phyloP scores from a whole-genome alignment of 2,888 invertebrate species.

The Drosophila longiperda region DNA sequence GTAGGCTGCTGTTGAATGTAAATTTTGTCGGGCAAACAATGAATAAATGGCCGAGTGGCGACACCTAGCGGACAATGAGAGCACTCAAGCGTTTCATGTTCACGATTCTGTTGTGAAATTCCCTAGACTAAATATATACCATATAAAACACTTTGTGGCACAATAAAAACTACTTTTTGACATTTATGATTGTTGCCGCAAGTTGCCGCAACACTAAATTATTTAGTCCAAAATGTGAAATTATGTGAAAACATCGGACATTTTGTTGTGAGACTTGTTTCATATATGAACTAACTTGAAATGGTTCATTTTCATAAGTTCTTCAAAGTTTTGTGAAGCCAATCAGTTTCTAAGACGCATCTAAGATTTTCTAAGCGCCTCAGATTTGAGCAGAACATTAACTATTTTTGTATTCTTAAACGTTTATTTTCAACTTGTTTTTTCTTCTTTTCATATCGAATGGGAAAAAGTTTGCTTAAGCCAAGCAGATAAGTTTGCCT shows the following conservation, averaged over 20 bases:
- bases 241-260: neutral
- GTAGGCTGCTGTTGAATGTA: slow-evolving; percentile 48
- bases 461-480: neutral
- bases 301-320: neutral
- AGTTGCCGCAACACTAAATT: slow-evolving; percentile 7
- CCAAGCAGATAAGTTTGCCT: neutral
- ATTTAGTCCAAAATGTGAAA: neutral
- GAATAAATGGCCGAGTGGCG: slow-evolving; percentile 29
- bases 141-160: slow-evolving; percentile 5
- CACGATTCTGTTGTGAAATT: slow-evolving; percentile 17
- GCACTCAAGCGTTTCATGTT: slow-evolving; percentile 32
- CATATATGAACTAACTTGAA: neutral
- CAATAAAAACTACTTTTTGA: slow-evolving; percentile 31
- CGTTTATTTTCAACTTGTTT: neutral
- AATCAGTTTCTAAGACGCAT: neutral
- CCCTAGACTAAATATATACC: slow-evolving; percentile 11
- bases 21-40: slow-evolving; percentile 47
- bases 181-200: slow-evolving; percentile 20
- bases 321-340: neutral
- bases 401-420: slow-evolving; percentile 4
- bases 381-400: neutral
- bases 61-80: slow-evolving; percentile 36
- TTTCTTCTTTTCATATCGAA: neutral
- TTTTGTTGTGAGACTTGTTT: neutral
- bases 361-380: neutral